Base-by-base conservation (phyloP, 2,888 invertebrate genomes). In the Meandrusa payeni region DNA sequence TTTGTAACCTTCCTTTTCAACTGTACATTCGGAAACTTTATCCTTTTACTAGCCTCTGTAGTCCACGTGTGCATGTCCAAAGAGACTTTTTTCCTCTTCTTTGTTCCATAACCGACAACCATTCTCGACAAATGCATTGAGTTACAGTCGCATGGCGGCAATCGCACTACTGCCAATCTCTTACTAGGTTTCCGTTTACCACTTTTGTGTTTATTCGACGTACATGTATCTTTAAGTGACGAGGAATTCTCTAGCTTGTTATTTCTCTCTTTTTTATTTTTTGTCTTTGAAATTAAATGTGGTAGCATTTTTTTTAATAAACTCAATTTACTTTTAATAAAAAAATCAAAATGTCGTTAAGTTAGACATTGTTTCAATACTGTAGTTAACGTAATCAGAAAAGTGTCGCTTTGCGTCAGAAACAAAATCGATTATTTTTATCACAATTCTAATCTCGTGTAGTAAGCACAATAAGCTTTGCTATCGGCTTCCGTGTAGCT, bases 231-330 rank as follows among this genome's bases (percentile, higher is more conserved):
- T 7, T 72, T 69, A n/a, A n/a, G n/a, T 0, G 66, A 61, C 2
- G 72, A 64, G 47, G 62, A 69, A 20, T 66, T 65, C 70, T 5
- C 57, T 47, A 4, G 59, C n/a, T n/a, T n/a, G n/a, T n/a, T n/a
- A 53, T 19, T 55, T 76, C 3, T 72, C 71, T 45, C 65, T 76
- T 43, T 63, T 76, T 82, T 41, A 1, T 82, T 52, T 58, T 79
- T 81, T 0, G 81, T 75, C 59, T 83, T 80, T 0, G 83, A 81
- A 58, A 83, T 71, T 19, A 83, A 46, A 57, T 81, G 72, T n/a
- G 85, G 86, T 31, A 85, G 54, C 82, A 85, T 80, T 11, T 54
- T 63, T 7, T 27, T 15, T n/a, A n/a, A n/a, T n/a, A n/a, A n/a
- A n/a, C n/a, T n/a, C n/a, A n/a, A n/a, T 34, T 9, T 4, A 22